Evolutionary conservation across 2,797 vertebrate genomes (phyloP).

Genomic region (Pipistrellus nathusii): DNA sequence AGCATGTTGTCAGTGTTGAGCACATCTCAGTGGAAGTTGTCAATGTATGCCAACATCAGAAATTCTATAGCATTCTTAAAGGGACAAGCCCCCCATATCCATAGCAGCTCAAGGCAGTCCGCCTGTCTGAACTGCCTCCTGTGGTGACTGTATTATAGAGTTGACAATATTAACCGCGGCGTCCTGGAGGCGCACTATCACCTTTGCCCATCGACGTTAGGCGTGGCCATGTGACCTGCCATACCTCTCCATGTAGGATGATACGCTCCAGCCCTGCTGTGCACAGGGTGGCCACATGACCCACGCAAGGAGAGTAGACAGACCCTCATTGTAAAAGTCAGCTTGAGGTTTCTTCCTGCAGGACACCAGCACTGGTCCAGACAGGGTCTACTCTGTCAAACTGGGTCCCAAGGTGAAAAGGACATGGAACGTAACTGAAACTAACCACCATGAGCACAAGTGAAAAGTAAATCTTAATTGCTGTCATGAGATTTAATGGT

Average conservation of each 20-base stretch:
- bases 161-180: background rate
- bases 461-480: background rate
- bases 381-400: background rate
- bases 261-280: background rate
- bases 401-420: background rate
- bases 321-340: background rate
- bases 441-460: background rate
- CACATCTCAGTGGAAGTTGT: background rate
- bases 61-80: background rate
- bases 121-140: background rate
- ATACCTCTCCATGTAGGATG: background rate
- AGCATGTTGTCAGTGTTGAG: background rate
- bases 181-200: accelerated
- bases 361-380: background rate
- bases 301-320: background rate
- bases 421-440: background rate
- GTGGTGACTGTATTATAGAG: background rate
- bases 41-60: background rate
- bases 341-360: background rate
- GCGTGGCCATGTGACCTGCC: background rate
- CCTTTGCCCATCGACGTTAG: background rate
- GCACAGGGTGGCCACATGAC: background rate
- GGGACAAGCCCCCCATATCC: background rate
- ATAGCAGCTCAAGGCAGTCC: background rate
- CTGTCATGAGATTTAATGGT: background rate